A percentile compares a stretch with the other conserved stretches of the same genome.
Evolutionary conservation across 2,797 vertebrate genomes (phyloP).

Genomic region (Rhadinocentrus ornatus): DNA sequence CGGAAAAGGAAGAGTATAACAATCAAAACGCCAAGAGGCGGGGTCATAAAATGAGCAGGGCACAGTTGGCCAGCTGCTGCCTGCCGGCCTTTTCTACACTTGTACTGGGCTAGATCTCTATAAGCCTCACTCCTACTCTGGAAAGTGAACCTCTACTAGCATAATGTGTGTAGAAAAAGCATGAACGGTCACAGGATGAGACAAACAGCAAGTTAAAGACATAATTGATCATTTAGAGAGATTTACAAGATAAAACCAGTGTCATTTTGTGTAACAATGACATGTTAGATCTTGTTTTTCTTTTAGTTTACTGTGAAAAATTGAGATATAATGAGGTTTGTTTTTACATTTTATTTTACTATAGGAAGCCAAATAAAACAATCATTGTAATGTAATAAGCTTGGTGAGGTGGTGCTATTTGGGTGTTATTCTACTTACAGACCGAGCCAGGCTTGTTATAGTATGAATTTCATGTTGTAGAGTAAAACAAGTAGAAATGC

Average conservation of each 20-base stretch:
- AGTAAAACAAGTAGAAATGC: constrained; percentile 24
- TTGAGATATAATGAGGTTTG: not conserved
- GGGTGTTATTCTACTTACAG: not conserved
- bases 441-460: not conserved
- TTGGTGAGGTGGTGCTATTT: not conserved
- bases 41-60: constrained; percentile 67
- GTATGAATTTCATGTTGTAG: constrained; percentile 1
- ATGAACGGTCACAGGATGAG: not conserved
- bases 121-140: constrained; percentile 12
- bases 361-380: not conserved
- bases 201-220: not conserved
- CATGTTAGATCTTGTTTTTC: not conserved
- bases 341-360: not conserved
- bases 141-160: constrained; percentile 4
- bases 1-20: constrained; percentile 59
- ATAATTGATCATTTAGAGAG: not conserved
- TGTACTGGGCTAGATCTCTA: constrained; percentile 28
- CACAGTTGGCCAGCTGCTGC: constrained; percentile 54
- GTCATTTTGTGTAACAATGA: not conserved
- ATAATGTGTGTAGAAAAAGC: not conserved
- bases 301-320: not conserved
- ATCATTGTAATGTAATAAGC: not conserved
- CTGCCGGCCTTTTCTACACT: constrained; percentile 52
- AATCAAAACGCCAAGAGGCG: constrained; percentile 64
- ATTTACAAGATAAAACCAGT: not conserved